Base-by-base conservation (phyloP, 2,797 vertebrate species). In the Pantherophis vulpinus region DNA sequence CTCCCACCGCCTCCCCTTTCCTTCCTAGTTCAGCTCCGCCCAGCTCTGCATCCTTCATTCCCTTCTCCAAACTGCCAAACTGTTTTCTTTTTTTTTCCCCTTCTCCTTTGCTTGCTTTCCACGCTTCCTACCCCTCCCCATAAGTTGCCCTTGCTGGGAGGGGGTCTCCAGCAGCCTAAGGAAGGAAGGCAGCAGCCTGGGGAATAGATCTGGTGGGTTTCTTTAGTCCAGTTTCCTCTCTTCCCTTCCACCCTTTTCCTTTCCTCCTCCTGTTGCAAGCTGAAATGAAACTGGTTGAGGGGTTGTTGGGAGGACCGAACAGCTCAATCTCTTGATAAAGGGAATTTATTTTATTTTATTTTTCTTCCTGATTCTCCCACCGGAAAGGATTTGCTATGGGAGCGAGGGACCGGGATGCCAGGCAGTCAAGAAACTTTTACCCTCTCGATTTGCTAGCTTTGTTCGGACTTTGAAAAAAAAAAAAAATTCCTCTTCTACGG, bases 221-320 rank as follows among this genome's bases (percentile, higher is more conserved):
- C 94, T 92, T 92, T 51, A 7, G 94, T 96, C 94, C 95, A 61
- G 0, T 92, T 27, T 90, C 92, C 59, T 56, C 27, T 5, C 23
- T 61, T 87, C 37, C 16, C 18, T 95, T 70, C 96, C 95, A 95
- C 95, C 10, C 88, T 29, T 29, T 2, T 2, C 0, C 10, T 1
- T 2, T 23, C 47, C 93, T 93, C 2, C 94, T 88, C 90, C 70
- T 37, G 92, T 94, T 92, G 93, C 92, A 92, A 94, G 88, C 91
- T 91, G 90, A 89, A 25, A 37, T 37, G 60, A 89, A 89, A 90
- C 86, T 61, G 87, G 59, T 20, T 29, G 3, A 32, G 63, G 70
- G 79, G 56, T 58, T 55, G 56, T 58, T 55, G 32, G 66, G 56
- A 37, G 59, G 27, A 51, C 14, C 2, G 12, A 47, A 6, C 1